A percentile compares a stretch with the other conserved stretches of the same genome.
phyloP scores from a whole-genome alignment of 2,797 vertebrate species.

The Epinephelus coioides region DNA sequence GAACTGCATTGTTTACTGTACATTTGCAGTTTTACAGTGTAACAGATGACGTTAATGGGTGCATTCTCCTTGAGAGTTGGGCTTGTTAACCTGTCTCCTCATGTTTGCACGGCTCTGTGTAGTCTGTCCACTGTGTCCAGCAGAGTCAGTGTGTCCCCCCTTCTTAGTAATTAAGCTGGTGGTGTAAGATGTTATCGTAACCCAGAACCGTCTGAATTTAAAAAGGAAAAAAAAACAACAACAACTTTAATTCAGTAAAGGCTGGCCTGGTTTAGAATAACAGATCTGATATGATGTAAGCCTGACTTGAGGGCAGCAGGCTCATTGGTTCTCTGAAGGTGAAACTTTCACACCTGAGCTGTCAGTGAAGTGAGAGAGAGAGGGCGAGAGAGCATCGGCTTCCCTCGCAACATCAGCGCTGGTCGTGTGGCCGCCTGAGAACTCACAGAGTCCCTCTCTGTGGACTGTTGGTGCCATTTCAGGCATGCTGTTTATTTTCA shows the following conservation, averaged over 20 bases:
- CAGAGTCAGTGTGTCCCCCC: background rate
- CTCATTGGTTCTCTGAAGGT: constrained; percentile 82
- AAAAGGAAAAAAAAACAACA: background rate
- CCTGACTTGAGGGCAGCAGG: constrained; percentile 71
- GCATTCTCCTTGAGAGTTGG: too few relatives aligned
- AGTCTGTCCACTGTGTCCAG: background rate
- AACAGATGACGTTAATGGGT: background rate
- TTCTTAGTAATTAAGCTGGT: background rate
- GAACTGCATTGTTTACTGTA: background rate
- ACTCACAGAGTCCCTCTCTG: constrained; percentile 91
- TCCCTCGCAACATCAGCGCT: constrained; percentile 61
- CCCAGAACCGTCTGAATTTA: background rate
- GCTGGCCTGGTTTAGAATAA: background rate
- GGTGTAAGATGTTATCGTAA: background rate
- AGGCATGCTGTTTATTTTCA: constrained; percentile 99
- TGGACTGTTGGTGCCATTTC: constrained; percentile 93
- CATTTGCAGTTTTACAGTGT: background rate
- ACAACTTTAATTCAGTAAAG: background rate
- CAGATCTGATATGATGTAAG: constrained; percentile 33
- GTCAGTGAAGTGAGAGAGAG: constrained; percentile 32
- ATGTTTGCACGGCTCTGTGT: too few relatives aligned
- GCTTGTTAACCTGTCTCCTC: too few relatives aligned
- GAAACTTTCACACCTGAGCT: constrained; percentile 92
- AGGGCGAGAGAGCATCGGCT: background rate
- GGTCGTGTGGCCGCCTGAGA: constrained; percentile 86